phyloP scores from a whole-genome alignment of 2,797 vertebrate species.

The Lagodon rhomboides region DNA sequence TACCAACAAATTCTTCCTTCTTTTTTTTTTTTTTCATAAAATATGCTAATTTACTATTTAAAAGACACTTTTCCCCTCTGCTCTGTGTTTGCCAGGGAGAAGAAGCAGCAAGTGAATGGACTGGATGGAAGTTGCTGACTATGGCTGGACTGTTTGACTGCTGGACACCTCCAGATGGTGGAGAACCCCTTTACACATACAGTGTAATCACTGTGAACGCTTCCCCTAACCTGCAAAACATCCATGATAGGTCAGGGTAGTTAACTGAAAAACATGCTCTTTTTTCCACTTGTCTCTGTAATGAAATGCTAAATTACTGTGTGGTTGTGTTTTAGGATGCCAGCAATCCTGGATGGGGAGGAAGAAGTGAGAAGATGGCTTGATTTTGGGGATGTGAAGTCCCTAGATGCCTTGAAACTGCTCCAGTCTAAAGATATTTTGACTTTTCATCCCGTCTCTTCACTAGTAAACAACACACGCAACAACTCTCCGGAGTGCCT shows the following conservation, averaged over 20 bases:
- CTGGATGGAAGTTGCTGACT: constrained; percentile 91
- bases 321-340: constrained; percentile 89
- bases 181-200: constrained; percentile 91
- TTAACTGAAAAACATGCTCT: not conserved
- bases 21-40: not conserved
- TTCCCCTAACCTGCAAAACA: constrained; percentile 88
- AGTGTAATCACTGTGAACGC: constrained; percentile 94
- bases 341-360: constrained; percentile 94
- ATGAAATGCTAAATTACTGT: not conserved
- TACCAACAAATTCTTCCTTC: not conserved
- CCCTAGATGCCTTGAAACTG: constrained; percentile 91
- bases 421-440: constrained; percentile 90
- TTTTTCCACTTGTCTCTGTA: not conserved
- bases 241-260: constrained; percentile 90
- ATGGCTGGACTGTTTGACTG: constrained; percentile 97
- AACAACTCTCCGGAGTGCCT: constrained; percentile 92
- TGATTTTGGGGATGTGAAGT: constrained; percentile 91
- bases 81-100: constrained; percentile 51
- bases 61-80: not conserved
- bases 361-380: constrained; percentile 94
- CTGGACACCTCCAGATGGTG: constrained; percentile 92
- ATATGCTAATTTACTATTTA: not conserved
- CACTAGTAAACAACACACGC: constrained; percentile 90
- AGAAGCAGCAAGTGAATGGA: constrained; percentile 81
- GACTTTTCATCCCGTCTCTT: constrained; percentile 92